Base-by-base conservation (phyloP, 2,113 vertebrate genomes). In the Alectura lathami region DNA sequence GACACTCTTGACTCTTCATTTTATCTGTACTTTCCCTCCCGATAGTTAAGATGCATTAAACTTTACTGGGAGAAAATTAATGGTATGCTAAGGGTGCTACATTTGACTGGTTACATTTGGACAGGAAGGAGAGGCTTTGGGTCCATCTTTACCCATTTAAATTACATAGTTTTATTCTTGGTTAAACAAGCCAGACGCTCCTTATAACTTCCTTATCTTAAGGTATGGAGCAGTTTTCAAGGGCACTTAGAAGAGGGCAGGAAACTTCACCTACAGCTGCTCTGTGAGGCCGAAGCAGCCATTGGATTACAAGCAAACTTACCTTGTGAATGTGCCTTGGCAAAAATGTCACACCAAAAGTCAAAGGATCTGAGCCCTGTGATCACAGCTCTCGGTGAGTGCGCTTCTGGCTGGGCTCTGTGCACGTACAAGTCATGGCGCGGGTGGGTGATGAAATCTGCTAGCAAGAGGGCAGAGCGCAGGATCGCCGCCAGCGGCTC, bases 151-250 rank as follows among this genome's bases (percentile, higher is more conserved):
- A 60, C 29, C 81, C 88, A 68, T 91, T 75, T 64, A 85, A 68
- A 77, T 75, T 23, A 11, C 16, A 4, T 30, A 4, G 54, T 66
- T 93, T 93, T 86, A 47, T 89, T 95, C 38, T 26, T 94, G 12
- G 26, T 86, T 91, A 88, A 94, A 92, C 15, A 85, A 81, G 68
- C 32, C 47, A 51, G 51, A 40, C 88, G 60, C 45, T 62, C 45
- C 51, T 89, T 70, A 40, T 3, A 79, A 20, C 34, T 9, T 63
- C 30, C 69, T 87, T 91, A 43, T 86, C 68, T 66, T 78, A 42
- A 43, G 11, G 7, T 32, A 40, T 72, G 51, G 69, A 78, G 68
- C 60, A 32, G 76, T 81, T 83, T 95, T 91, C 56, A 93, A 86
- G 56, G 85, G 54, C 40, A 10, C 43, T 86, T 34, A 60, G 32